Conservation (phyloP, 2,113 vertebrate genomes). For the Tapirus terrestris region DNA sequence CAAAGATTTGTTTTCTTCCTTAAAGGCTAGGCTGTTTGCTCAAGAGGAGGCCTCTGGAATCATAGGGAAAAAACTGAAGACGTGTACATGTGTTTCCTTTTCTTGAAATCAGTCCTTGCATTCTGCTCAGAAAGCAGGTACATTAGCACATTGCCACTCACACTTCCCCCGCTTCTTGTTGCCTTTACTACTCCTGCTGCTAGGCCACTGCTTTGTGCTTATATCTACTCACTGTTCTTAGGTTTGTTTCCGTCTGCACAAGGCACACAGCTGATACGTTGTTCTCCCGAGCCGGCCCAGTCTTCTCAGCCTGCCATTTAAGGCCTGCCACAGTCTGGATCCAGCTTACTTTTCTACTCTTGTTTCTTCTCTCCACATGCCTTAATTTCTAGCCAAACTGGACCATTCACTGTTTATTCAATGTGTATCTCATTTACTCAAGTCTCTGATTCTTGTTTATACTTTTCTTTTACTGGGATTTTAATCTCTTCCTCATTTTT, state of each 20-base stretch:
- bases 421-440: neutral
- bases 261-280: neutral
- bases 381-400: neutral
- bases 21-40: neutral
- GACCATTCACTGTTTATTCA: neutral
- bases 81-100: neutral
- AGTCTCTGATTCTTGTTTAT: neutral
- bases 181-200: neutral
- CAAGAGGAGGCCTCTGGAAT: neutral
- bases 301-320: neutral
- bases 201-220: neutral
- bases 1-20: conserved; percentile 41
- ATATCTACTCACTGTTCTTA: neutral
- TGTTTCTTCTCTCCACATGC: neutral
- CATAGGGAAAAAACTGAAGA: neutral
- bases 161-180: neutral
- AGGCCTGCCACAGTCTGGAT: neutral
- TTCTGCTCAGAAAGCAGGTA: neutral
- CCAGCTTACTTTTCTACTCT: neutral
- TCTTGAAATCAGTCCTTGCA: neutral
- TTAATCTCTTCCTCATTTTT: neutral
- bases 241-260: neutral
- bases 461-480: neutral
- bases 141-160: neutral
- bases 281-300: neutral